Evolutionary conservation across 2,888 invertebrate species (phyloP).

Genomic region (Metalampra italica): DNA sequence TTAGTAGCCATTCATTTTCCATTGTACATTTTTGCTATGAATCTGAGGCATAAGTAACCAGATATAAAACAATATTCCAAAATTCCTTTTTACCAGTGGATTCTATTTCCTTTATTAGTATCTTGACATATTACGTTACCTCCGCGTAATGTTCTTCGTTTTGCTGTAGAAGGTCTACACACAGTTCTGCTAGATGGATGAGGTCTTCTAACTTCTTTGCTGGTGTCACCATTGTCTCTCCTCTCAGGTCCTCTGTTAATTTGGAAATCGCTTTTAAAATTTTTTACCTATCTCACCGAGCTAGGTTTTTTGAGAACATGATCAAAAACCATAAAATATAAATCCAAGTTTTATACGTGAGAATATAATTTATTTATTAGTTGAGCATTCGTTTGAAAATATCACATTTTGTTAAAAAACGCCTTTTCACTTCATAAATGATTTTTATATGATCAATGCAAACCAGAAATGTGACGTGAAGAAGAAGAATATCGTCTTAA

Average conservation of each 20-base stretch:
- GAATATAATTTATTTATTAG: too few species aligned
- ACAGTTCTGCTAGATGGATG: constrained; percentile 97
- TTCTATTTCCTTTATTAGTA: constrained; percentile 23
- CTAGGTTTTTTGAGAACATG: too few species aligned
- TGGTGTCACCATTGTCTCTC: constrained; percentile 90
- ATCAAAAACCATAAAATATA: too few species aligned
- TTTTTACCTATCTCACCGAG: too few species aligned
- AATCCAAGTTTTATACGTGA: neutral
- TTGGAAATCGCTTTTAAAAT: too few species aligned
- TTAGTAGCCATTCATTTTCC: neutral
- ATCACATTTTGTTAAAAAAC: too few species aligned
- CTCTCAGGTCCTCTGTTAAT: constrained; percentile 85
- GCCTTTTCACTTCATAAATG: too few species aligned
- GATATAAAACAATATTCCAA: constrained; percentile 25
- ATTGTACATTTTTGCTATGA: neutral
- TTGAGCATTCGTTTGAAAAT: too few species aligned
- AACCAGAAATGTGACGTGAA: too few species aligned
- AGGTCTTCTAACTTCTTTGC: constrained; percentile 96
- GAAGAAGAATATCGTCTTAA: too few species aligned
- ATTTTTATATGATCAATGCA: too few species aligned
- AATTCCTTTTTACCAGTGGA: constrained; percentile 18
- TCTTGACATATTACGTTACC: constrained; percentile 78
- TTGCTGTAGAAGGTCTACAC: constrained; percentile 98
- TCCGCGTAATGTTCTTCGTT: constrained; percentile 99
- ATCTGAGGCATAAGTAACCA: too few species aligned